Percentiles rank a stretch among this genome's conserved stretches.
Evolutionary conservation across 2,888 invertebrate species (phyloP).

Genomic region (Zhuqinia jingwanae): DNA sequence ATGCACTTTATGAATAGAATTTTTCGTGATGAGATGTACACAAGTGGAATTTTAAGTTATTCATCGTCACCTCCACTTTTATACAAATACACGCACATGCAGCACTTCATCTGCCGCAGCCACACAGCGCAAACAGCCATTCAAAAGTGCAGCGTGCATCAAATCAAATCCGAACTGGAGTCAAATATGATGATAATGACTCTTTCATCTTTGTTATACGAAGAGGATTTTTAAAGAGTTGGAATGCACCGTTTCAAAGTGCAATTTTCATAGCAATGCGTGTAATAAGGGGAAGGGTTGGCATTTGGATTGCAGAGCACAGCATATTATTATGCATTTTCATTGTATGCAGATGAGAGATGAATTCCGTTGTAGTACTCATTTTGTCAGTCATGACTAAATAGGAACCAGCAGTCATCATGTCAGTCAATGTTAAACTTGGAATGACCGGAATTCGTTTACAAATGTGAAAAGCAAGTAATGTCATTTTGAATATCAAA

Average conservation of each 20-base stretch:
- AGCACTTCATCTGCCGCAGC: slow-evolving; percentile 25
- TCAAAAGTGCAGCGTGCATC: slow-evolving; percentile 1
- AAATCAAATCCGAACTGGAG: neutral
- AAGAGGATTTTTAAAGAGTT: no score
- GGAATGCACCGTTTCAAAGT: no score
- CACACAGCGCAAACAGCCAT: slow-evolving; percentile 11
- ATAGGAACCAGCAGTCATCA: neutral
- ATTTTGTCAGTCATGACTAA: neutral
- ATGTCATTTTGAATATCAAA: slow-evolving; percentile 3
- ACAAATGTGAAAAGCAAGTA: no score
- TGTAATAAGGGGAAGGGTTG: no score
- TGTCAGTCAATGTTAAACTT: slow-evolving; percentile 22
- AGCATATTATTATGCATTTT: no score
- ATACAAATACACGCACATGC: neutral
- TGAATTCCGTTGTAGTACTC: no score
- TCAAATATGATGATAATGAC: no score
- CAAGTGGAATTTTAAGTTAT: slow-evolving; percentile 61
- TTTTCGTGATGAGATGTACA: slow-evolving; percentile 28
- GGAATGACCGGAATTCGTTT: slow-evolving; percentile 1
- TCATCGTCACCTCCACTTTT: slow-evolving; percentile 54
- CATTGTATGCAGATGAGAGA: neutral
- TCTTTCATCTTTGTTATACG: no score
- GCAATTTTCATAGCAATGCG: no score
- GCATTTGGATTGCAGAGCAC: neutral
- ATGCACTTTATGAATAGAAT: slow-evolving; percentile 31